Evolutionary conservation across 2,888 invertebrate genomes (phyloP).

Genomic region (Folsomia manolachei): DNA sequence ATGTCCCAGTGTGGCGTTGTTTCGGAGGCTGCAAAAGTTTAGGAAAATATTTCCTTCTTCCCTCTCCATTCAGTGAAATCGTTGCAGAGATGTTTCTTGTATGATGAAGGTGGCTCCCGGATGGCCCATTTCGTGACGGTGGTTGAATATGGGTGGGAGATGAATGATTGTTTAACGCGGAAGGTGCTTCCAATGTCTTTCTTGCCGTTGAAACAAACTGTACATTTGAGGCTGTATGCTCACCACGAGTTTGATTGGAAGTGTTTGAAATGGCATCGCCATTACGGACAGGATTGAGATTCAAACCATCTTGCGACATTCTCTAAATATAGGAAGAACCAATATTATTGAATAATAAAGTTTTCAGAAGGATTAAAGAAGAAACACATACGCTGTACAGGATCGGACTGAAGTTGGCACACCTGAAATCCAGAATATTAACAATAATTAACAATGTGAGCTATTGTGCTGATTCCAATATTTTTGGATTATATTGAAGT

Average conservation of each 20-base stretch:
- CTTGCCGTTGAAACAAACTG: background rate
- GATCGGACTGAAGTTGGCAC: conserved; percentile 57
- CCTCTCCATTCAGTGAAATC: conserved; percentile 1
- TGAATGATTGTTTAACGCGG: background rate
- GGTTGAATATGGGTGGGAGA: background rate
- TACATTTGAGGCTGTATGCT: background rate
- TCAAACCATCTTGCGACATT: conserved; percentile 30
- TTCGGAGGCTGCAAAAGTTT: background rate
- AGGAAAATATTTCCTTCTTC: conserved; percentile 11
- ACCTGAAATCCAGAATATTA: no score
- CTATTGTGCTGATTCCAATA: no score
- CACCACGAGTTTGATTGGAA: background rate
- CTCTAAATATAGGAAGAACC: conserved; percentile 16
- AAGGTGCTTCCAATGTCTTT: background rate
- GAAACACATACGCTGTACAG: conserved; percentile 53
- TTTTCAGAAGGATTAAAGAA: background rate
- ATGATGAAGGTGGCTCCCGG: background rate
- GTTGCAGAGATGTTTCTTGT: background rate
- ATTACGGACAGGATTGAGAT: conserved; percentile 22
- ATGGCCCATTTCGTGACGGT: background rate
- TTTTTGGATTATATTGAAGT: no score
- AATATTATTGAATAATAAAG: background rate
- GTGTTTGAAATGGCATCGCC: background rate
- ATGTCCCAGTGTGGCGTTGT: background rate
- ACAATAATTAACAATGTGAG: no score